Evolutionary conservation across 2,888 invertebrate genomes (phyloP).

Genomic region (Heliconius sara): DNA sequence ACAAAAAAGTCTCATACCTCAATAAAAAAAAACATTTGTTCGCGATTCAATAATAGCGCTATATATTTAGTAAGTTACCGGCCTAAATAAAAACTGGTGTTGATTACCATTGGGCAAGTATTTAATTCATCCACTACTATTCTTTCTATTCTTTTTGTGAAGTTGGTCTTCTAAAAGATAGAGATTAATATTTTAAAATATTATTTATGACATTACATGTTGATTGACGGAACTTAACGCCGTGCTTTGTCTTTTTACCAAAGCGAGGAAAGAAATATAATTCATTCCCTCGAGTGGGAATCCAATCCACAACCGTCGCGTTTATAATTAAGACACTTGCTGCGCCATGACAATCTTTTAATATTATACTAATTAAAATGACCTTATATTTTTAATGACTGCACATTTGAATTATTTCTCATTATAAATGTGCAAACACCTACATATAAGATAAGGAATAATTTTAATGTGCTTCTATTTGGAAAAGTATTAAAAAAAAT

Average conservation of each 20-base stretch:
- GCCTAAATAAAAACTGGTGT: slow-evolving; percentile 29
- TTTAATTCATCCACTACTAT: slow-evolving; percentile 38
- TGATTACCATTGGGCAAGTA: slow-evolving; percentile 26
- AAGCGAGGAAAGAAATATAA: not conserved
- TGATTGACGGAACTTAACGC: too few relatives aligned
- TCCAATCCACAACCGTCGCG: not conserved
- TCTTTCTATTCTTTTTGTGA: slow-evolving; percentile 26
- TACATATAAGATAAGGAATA: not conserved
- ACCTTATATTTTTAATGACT: not conserved
- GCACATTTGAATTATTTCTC: too few relatives aligned
- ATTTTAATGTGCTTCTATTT: not conserved
- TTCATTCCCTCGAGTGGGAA: not conserved
- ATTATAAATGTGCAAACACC: not conserved
- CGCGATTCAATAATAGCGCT: not conserved
- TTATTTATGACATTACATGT: not conserved
- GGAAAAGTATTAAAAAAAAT: not conserved
- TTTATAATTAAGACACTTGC: not conserved
- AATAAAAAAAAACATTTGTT: not conserved
- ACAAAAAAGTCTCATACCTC: not conserved
- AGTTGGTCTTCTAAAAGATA: slow-evolving; percentile 30
- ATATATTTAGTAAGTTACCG: not conserved
- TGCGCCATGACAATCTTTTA: not conserved
- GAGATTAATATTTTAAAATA: not conserved
- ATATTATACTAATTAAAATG: not conserved
- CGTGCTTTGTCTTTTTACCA: not conserved